Conservation (phyloP, 2,888 invertebrate species). For the Frankliniella fusca region DNA sequence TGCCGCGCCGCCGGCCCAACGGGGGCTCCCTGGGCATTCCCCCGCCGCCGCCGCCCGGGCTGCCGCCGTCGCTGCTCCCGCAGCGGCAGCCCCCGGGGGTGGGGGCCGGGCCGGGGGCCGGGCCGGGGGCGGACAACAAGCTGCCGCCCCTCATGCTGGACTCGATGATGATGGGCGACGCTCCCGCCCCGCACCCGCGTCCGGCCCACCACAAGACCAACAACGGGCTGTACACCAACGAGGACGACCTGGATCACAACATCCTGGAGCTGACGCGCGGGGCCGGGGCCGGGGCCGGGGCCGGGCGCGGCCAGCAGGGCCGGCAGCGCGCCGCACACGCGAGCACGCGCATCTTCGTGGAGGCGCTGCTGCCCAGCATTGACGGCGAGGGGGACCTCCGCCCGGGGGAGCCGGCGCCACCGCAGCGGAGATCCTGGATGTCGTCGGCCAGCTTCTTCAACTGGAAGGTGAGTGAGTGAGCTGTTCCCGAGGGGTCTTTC, state of each 20-base stretch:
- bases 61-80: background rate
- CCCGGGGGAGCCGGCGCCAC: background rate
- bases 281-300: background rate
- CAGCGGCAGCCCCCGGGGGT: background rate
- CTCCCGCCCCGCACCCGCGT: background rate
- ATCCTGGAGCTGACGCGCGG: background rate
- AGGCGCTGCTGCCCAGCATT: slow-evolving; percentile 11
- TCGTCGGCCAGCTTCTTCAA: slow-evolving; percentile 1
- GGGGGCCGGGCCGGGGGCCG: no score
- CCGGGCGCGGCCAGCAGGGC: background rate
- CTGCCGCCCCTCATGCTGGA: background rate
- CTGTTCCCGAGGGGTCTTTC: background rate
- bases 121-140: background rate
- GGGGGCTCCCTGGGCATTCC: background rate
- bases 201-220: slow-evolving; percentile 18
- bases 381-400: background rate
- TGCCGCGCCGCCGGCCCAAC: background rate
- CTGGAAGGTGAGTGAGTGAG: background rate
- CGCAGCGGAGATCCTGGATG: background rate
- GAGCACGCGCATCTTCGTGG: slow-evolving; percentile 19
- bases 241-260: slow-evolving; percentile 24
- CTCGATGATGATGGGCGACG: slow-evolving; percentile 12
- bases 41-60: slow-evolving; percentile 8
- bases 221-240: slow-evolving; percentile 25
- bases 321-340: background rate